These are phyloP conservation scores for Andrena hattorfiana DNA, from an alignment of 2,888 invertebrate species.

Conservation along the genomic window DNA sequence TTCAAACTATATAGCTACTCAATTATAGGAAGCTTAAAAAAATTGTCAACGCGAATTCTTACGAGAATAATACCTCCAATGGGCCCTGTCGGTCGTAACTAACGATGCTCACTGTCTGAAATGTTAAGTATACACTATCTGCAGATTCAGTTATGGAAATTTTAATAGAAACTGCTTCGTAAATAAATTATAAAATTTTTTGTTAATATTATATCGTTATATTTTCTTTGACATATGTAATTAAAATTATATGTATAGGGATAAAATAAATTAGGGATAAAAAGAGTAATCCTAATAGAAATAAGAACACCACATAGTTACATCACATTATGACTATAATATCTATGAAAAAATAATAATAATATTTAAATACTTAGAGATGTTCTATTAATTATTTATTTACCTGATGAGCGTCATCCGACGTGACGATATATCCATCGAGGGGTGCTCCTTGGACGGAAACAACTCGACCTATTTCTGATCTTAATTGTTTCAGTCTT, in stretches of 20 bases:
- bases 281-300: too few species aligned
- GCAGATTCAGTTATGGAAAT: background rate
- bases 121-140: slow-evolving; percentile 54
- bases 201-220: background rate
- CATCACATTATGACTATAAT: background rate
- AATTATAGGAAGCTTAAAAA: slow-evolving; percentile 12
- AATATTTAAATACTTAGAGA: background rate
- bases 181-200: background rate
- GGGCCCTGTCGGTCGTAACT: slow-evolving; percentile 70
- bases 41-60: slow-evolving; percentile 42
- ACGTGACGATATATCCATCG: slow-evolving; percentile 92
- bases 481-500: slow-evolving; percentile 84
- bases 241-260: background rate
- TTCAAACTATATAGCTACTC: background rate
- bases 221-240: background rate
- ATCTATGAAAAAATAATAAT: background rate
- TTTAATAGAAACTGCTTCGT: background rate
- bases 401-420: slow-evolving; percentile 93
- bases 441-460: slow-evolving; percentile 85
- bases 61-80: slow-evolving; percentile 70
- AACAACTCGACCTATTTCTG: slow-evolving; percentile 85
- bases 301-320: too few species aligned
- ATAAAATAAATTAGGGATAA: too few species aligned
- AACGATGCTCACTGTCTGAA: slow-evolving; percentile 76
- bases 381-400: background rate